Evolutionary conservation across 2,113 vertebrate genomes (phyloP), one percentile per base, ranked within the genome.

Genomic region (Pogonocichla stellata): DNA sequence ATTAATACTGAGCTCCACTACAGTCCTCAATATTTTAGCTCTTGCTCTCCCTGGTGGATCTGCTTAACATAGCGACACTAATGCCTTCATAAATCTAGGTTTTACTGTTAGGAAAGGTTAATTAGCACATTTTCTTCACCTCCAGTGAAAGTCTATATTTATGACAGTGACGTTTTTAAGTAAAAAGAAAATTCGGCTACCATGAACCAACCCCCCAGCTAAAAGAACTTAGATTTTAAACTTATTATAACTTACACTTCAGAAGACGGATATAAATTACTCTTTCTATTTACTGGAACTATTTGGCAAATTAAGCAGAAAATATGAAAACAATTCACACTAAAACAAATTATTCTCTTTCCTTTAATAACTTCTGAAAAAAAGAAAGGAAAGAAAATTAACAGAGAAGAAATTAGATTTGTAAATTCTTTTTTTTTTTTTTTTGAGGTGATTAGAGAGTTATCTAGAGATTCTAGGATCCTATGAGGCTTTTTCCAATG

Each of bases 71-170:
- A 91, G 77, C 12, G 64, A 56, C 17, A 61, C 10, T 93, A 95
- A 74, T 79, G 36, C 34, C n/a, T 77, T 85, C 58, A 88, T 94
- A 93, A 95, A 90, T 94, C 81, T 85, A 57, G 34, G 69, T 71
- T 94, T 93, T 93, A 60, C 79, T 82, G 33, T 87, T 75, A 79
- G 19, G 17, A 87, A 93, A 94, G 58, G 74, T 91, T 87, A 94
- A 91, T 94, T 88, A 84, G 47, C 64, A 74, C 60, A 62, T 86
- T 95, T 84, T 79, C 65, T 85, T 94, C n/a, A 67, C 19, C 45
- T 87, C 45, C 15, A 34, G 14, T 61, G 85, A 62, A 92, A 87
- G 10, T 23, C 45, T 75, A 5, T 90, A 72, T 84, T 93, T 87
- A 79, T 75, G 20, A 28, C 19, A 65, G 8, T 23, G 24, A 23